Evolutionary conservation across 1,140 invertebrate genomes (phyloP).

Genomic region (Choristoneura fumiferana): DNA sequence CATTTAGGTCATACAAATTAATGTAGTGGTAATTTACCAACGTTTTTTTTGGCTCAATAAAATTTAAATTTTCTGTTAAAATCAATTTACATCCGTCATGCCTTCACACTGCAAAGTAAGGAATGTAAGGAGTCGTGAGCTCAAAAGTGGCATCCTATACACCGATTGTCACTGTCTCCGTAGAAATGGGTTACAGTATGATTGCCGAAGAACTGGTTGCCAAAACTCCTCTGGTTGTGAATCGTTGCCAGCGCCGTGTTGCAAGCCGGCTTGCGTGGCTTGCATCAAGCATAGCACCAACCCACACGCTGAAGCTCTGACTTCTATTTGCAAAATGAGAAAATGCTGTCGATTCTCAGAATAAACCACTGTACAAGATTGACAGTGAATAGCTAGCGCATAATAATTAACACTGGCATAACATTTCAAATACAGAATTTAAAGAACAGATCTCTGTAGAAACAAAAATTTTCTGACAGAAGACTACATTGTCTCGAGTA

Average conservation of each 20-base stretch:
- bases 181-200: conserved; percentile 86
- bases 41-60: no score
- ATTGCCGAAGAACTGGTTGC: conserved; percentile 84
- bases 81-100: no score
- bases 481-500: conserved; percentile 36
- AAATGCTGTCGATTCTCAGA: background rate
- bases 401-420: background rate
- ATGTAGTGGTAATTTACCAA: no score
- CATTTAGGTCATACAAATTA: no score
- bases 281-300: conserved; percentile 49
- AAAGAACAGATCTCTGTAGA: conserved; percentile 32
- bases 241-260: conserved; percentile 82
- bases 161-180: conserved; percentile 85
- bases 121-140: conserved; percentile 77
- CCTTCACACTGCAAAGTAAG: conserved; percentile 42
- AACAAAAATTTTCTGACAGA: conserved; percentile 37
- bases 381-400: background rate
- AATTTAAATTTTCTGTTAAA: no score
- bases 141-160: conserved; percentile 81
- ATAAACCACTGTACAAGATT: background rate
- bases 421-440: conserved; percentile 24
- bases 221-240: conserved; percentile 82
- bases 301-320: conserved; percentile 54
- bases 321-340: conserved; percentile 49
- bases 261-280: conserved; percentile 78